Evolutionary conservation across 2,888 invertebrate genomes (phyloP).

Genomic region (Epinotia demarniana): DNA sequence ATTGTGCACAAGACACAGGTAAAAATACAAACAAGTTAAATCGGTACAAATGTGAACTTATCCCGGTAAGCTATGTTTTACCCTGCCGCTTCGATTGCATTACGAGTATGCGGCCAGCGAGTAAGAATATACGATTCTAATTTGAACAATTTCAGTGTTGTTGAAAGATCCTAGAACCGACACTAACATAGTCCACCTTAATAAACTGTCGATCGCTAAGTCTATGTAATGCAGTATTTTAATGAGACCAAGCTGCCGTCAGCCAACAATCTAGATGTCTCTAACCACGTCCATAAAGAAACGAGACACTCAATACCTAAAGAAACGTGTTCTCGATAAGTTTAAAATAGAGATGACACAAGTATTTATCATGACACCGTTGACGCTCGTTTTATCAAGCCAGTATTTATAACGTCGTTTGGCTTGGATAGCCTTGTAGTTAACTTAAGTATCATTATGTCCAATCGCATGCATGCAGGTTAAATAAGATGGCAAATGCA

Average conservation of each 20-base stretch:
- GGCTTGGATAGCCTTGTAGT: constrained; percentile 5
- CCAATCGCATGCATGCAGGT: background rate
- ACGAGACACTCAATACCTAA: constrained; percentile 4
- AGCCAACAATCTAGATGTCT: constrained; percentile 22
- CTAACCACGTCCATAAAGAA: constrained; percentile 16
- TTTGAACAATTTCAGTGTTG: too few species aligned
- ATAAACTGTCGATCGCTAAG: background rate
- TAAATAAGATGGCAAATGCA: background rate
- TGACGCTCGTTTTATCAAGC: constrained; percentile 37
- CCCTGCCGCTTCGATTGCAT: too few species aligned
- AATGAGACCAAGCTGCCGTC: constrained; percentile 9
- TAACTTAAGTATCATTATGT: background rate
- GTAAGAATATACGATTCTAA: too few species aligned
- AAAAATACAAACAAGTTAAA: too few species aligned
- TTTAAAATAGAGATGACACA: constrained; percentile 43
- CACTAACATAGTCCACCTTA: too few species aligned
- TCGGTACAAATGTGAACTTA: too few species aligned
- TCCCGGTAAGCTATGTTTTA: too few species aligned
- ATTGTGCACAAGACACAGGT: too few species aligned
- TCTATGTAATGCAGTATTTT: constrained; percentile 13
- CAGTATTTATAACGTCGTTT: constrained; percentile 15
- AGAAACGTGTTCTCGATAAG: constrained; percentile 34
- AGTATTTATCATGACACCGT: constrained; percentile 10
- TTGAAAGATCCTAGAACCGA: too few species aligned
- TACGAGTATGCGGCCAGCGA: too few species aligned